Conservation (phyloP, 2,888 invertebrate genomes). For the Antheraea assamensis region DNA sequence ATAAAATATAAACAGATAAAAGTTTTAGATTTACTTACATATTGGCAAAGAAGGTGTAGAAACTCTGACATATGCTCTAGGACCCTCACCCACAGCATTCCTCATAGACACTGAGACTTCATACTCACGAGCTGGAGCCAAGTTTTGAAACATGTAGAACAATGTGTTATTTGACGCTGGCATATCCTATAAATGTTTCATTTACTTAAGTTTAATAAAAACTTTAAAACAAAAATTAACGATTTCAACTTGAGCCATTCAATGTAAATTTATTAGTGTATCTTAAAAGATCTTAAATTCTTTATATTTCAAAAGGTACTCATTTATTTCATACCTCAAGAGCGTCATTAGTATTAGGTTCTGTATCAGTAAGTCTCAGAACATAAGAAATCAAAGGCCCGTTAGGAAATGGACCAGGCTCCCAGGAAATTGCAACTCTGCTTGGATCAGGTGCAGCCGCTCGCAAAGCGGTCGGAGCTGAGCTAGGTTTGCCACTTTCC, state of each 20-base stretch:
- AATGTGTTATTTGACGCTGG: constrained; percentile 86
- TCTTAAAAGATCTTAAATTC: not conserved
- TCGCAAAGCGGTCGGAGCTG: constrained; percentile 88
- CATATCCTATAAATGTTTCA: constrained; percentile 83
- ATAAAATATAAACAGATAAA: not conserved
- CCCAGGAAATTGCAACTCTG: constrained; percentile 94
- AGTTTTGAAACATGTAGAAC: constrained; percentile 90
- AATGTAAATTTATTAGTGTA: not conserved
- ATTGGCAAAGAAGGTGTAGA: constrained; percentile 86
- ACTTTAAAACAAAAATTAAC: not conserved
- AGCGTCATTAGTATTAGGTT: constrained; percentile 82
- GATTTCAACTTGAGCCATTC: not conserved
- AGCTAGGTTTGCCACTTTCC: constrained; percentile 88
- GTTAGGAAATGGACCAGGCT: constrained; percentile 92
- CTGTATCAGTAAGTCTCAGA: constrained; percentile 84
- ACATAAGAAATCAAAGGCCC: constrained; percentile 94
- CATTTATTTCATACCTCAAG: constrained; percentile 80
- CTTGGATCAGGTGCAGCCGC: constrained; percentile 91
- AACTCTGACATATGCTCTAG: constrained; percentile 84
- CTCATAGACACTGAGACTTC: constrained; percentile 90
- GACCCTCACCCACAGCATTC: constrained; percentile 91
- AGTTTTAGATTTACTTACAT: constrained; percentile 69
- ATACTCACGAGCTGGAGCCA: constrained; percentile 87
- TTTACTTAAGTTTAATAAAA: not conserved
- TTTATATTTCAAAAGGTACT: not conserved